Base-by-base conservation (phyloP, 2,797 vertebrate genomes). In the Tamandua tetradactyla region DNA sequence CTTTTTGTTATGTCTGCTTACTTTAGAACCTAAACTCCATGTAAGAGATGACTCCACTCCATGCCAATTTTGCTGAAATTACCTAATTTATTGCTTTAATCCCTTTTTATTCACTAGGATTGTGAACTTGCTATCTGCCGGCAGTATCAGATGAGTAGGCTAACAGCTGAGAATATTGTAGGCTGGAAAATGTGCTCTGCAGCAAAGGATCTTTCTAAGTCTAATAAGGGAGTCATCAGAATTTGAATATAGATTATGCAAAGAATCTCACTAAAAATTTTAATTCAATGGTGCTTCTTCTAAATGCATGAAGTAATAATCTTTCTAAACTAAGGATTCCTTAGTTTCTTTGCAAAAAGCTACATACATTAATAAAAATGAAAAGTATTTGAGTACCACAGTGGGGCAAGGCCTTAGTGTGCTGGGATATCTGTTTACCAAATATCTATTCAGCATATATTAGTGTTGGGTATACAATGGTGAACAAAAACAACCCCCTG, bases 1-100 rank as follows among this genome's bases (percentile, higher is more conserved):
- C 12, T 81, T 95, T 93, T 40, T 64, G 40, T 59, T 62, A 42
- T 91, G 71, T 85, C 96, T 94, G 11, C 17, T 44, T 79, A 59
- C 22, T 55, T 89, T 82, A 87, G 94, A 93, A 90, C 82, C 35
- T 83, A 71, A 97, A 86, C 14, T 92, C 62, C 52, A 89, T 22
- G 52, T 75, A 94, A 93, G 44, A 95, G 37, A 12, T 85, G 89
- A 95, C 74, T 74, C 55, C n/a, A 85, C 52, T 88, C 55, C 22
- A 64, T 69, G 83, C 61, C 83, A 93, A 55, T 88, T 84, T 64
- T 94, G 61, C 66, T 92, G 68, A 85, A 94, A 72, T 96, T 95
- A 93, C 69, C 30, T 0, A 27, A 92, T 68, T 90, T 95, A 96
- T 5, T 86, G 75, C 74, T 86, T 87, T 94, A 94, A 97, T 96